Evolutionary conservation across 1,140 invertebrate species (phyloP).

Genomic region (Drosophila tristis): DNA sequence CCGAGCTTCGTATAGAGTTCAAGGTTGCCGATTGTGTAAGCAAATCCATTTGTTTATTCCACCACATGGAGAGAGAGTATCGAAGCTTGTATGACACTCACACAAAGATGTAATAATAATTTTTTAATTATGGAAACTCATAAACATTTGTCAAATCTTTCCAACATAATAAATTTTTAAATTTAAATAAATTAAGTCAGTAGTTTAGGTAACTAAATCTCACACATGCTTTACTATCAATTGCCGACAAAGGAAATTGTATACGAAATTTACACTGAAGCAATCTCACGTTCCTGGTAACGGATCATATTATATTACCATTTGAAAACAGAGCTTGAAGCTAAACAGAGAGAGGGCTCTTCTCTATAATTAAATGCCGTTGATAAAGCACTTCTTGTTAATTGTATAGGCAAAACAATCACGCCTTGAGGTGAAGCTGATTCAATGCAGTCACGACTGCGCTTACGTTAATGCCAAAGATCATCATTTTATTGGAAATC

Average conservation of each 20-base stretch:
- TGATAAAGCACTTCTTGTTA: slow-evolving; percentile 39
- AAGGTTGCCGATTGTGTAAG: slow-evolving; percentile 34
- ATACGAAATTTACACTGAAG: too few relatives aligned
- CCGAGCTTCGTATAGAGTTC: slow-evolving; percentile 26
- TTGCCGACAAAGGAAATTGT: too few relatives aligned
- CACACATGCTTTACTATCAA: too few relatives aligned
- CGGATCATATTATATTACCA: neutral
- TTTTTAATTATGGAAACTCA: too few relatives aligned
- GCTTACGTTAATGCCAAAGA: slow-evolving; percentile 5
- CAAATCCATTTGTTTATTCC: slow-evolving; percentile 16
- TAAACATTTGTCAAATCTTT: too few relatives aligned
- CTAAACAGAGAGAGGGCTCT: neutral
- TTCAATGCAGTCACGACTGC: slow-evolving; percentile 27
- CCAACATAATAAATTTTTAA: too few relatives aligned
- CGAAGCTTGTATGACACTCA: neutral
- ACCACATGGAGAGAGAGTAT: neutral
- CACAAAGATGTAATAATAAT: too few relatives aligned
- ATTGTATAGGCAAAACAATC: slow-evolving; percentile 23
- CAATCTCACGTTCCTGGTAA: too few relatives aligned
- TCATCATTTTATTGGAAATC: slow-evolving; percentile 8
- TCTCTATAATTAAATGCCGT: slow-evolving; percentile 30
- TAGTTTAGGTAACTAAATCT: too few relatives aligned
- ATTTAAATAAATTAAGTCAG: too few relatives aligned
- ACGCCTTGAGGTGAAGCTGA: slow-evolving; percentile 30
- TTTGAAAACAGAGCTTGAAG: slow-evolving; percentile 14